Conservation (phyloP, 2,797 vertebrate genomes). For the Urophycis tenuis region DNA sequence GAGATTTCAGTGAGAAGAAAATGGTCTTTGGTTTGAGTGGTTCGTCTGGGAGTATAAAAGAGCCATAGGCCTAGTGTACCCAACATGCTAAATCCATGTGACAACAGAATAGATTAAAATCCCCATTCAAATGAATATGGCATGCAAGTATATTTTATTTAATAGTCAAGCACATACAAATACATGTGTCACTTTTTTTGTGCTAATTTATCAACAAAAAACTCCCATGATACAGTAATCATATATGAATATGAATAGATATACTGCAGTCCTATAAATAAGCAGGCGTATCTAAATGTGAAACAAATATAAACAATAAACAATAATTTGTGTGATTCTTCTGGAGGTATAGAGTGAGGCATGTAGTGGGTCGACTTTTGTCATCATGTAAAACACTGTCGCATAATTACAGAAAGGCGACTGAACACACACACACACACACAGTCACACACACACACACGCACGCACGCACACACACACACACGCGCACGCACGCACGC, state of each 20-base stretch:
- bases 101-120: not conserved
- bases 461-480: not conserved
- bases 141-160: not conserved
- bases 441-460: not conserved
- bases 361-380: not conserved
- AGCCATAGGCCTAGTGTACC: not conserved
- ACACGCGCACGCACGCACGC: not conserved
- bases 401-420: conserved; percentile 3
- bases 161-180: not conserved
- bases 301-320: not conserved
- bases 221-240: not conserved
- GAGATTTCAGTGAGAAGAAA: not conserved
- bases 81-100: not conserved
- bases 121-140: not conserved
- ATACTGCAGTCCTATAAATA: not conserved
- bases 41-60: not conserved
- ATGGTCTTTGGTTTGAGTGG: not conserved
- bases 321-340: not conserved
- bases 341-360: not conserved
- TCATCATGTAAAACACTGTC: conserved; percentile 1
- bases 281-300: not conserved
- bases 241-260: not conserved
- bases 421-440: not conserved
- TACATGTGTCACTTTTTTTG: not conserved
- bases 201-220: not conserved